A percentile compares a stretch with the other conserved stretches of the same genome.
phyloP scores from a whole-genome alignment of 2,113 vertebrate species.

The Oplegnathus fasciatus region DNA sequence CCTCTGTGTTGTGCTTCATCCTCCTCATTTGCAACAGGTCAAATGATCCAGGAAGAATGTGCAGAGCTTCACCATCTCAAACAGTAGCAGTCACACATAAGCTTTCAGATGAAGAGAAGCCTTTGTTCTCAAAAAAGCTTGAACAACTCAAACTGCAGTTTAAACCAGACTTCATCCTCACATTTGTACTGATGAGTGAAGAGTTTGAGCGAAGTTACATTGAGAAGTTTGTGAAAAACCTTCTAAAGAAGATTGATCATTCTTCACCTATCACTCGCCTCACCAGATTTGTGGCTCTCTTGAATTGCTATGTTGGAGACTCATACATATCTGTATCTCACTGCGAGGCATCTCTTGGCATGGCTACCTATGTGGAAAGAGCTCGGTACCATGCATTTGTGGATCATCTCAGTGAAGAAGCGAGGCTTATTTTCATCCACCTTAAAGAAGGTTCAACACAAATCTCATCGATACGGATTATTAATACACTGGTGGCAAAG shows the following conservation, averaged over 20 bases:
- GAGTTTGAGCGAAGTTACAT: slow-evolving; percentile 72
- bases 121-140: slow-evolving; percentile 67
- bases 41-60: slow-evolving; percentile 75
- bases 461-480: slow-evolving; percentile 75
- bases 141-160: slow-evolving; percentile 32
- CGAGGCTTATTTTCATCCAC: slow-evolving; percentile 81
- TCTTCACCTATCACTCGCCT: slow-evolving; percentile 61
- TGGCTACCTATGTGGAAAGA: slow-evolving; percentile 34
- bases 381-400: slow-evolving; percentile 71
- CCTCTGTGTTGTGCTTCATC: slow-evolving; percentile 78
- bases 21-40: slow-evolving; percentile 82
- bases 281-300: slow-evolving; percentile 79
- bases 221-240: slow-evolving; percentile 71
- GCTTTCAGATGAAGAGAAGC: slow-evolving; percentile 71
- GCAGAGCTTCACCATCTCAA: slow-evolving; percentile 55
- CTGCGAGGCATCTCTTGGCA: slow-evolving; percentile 81
- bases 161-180: slow-evolving; percentile 79
- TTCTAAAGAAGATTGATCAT: slow-evolving; percentile 72
- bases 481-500: slow-evolving; percentile 80
- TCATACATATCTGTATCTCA: slow-evolving; percentile 83
- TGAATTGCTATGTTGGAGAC: slow-evolving; percentile 78
- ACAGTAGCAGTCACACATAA: slow-evolving; percentile 83
- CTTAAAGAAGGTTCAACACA: slow-evolving; percentile 72
- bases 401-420: slow-evolving; percentile 74
- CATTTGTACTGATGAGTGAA: slow-evolving; percentile 83